Evolutionary conservation across 2,113 vertebrate genomes (phyloP).

Genomic region (Crotalus helleri): DNA sequence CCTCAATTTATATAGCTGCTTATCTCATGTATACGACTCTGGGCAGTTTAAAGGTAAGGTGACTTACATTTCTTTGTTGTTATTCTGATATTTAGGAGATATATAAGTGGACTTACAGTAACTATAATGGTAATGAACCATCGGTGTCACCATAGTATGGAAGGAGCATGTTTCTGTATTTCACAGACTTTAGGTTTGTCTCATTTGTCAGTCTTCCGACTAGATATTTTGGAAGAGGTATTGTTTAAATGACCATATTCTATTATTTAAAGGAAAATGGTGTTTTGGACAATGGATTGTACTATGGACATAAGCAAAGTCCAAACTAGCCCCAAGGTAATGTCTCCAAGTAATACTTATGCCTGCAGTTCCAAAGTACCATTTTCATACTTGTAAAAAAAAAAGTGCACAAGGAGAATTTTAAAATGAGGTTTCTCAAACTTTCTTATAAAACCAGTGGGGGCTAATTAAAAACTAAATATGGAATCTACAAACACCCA

Average conservation of each 20-base stretch:
- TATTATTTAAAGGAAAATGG: neutral
- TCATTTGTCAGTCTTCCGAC: neutral
- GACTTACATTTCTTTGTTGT: neutral
- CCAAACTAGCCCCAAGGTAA: neutral
- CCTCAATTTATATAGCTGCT: neutral
- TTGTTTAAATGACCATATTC: neutral
- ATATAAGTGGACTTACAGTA: neutral
- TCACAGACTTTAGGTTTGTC: neutral
- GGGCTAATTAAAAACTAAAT: slow-evolving; percentile 72
- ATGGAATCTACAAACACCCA: slow-evolving; percentile 68
- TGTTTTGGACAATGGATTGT: neutral
- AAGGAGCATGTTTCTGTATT: neutral
- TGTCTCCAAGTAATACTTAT: neutral
- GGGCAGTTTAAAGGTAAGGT: neutral
- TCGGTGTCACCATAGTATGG: too few species aligned
- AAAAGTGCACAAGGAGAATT: slow-evolving; percentile 30
- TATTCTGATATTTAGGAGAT: neutral
- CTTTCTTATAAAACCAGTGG: slow-evolving; percentile 54
- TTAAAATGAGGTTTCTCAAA: slow-evolving; percentile 43
- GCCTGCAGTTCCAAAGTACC: slow-evolving; percentile 8
- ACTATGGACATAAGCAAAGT: neutral
- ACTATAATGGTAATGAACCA: neutral
- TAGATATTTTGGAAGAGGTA: neutral
- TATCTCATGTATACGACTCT: neutral
- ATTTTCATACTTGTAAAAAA: slow-evolving; percentile 38